Base-by-base conservation (phyloP, 37 sponge, comb jelly and placozoan species). In the Mnemiopsis leidyi region DNA sequence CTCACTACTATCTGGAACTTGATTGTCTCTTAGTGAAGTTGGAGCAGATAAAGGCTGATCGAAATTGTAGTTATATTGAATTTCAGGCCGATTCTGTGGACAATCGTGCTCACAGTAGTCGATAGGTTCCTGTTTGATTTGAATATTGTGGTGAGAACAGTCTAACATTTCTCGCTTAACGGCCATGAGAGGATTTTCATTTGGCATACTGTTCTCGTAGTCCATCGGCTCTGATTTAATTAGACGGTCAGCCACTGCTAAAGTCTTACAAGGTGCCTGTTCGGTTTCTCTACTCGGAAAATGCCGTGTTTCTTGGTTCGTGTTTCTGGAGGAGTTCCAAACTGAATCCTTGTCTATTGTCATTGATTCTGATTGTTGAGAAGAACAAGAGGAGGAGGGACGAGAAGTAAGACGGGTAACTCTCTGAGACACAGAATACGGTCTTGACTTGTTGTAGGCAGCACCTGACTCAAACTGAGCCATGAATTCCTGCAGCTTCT, bases 91-190 rank as follows among this genome's bases (percentile, higher is more conserved):
- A 48, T 48, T 48, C 13, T 13, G 5, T 5, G 13, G 9, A 48
- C 61, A 48, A 18, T 71, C 30, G n/a, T 13, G 20, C 5, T 71
- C 73, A 25, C 24, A 29, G 73, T 3, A 71, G 3, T 71, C 30
- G 3, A 71, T 25, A 71, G 73, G 73, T 18, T 29, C 25, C n/a
- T 13, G 5, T 71, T 29, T 71, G n/a, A 28, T 71, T 5, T 23
- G 73, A 71, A 5, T 18, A 18, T 77, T 9, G 32, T 77, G 36
- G 35, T 77, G 32, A 32, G 33, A 28, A 77, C 36, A 34, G 18
- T 77, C 79, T 18, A 77, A 2, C 32, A 77, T 77, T 32, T 77
- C 79, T 77, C 32, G 79, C 33, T 77, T 77, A 0, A 77, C 32
- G 34, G 21, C 20, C 36, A 77, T 1, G 36, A 77, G 26, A 32